Evolutionary conservation across 2,113 vertebrate species (phyloP).

Genomic region (Caracal caracal): DNA sequence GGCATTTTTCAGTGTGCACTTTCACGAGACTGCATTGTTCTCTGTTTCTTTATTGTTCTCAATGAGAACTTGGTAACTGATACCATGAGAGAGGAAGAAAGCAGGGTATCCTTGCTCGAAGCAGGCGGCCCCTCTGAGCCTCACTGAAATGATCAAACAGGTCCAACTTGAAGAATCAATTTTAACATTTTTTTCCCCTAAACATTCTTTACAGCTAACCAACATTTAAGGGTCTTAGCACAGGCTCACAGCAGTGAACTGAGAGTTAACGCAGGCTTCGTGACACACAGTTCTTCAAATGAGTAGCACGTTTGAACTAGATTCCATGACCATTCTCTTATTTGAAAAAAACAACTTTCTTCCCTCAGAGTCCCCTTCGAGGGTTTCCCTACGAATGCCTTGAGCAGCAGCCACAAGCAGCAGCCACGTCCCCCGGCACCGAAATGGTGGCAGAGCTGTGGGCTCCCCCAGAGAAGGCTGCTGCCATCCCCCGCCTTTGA

Average conservation of each 20-base stretch:
- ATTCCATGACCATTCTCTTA: slow-evolving; percentile 1
- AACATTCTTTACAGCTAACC: slow-evolving; percentile 8
- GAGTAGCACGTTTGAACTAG: not conserved
- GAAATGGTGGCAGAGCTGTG: not conserved
- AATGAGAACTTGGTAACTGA: not conserved
- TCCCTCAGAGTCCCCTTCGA: not conserved
- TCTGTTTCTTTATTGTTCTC: not conserved
- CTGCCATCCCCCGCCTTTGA: slow-evolving; percentile 66
- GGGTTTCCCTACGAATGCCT: not conserved
- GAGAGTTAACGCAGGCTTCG: not conserved
- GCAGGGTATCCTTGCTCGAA: not conserved
- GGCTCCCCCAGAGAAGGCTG: slow-evolving; percentile 7
- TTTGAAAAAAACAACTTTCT: slow-evolving; percentile 23
- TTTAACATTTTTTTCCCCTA: not conserved
- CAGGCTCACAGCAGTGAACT: not conserved
- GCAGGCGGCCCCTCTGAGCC: not conserved
- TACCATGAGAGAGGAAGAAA: not conserved
- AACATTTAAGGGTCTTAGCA: not conserved
- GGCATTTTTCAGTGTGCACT: not conserved
- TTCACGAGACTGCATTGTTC: not conserved
- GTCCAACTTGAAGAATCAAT: not conserved
- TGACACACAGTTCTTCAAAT: not conserved
- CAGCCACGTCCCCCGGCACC: not conserved
- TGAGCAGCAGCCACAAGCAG: slow-evolving; percentile 31
- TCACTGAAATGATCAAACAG: slow-evolving; percentile 31